Conservation (phyloP, 2,113 vertebrate species). For the Seriola quinqueradiata region DNA sequence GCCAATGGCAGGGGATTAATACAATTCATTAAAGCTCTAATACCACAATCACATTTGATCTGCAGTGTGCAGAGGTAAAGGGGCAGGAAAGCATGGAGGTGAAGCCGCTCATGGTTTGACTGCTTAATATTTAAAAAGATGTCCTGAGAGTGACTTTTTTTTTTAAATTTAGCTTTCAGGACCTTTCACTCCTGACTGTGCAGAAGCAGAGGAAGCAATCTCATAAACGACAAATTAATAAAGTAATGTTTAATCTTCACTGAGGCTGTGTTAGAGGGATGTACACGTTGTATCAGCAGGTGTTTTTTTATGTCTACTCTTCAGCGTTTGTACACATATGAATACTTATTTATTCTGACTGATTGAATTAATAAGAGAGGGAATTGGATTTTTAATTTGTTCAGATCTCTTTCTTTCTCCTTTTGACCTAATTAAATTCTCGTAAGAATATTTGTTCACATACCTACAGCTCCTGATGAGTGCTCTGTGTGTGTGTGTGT, state of each 20-base stretch:
- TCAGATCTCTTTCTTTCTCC: conserved; percentile 27
- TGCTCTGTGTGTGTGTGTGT: background rate
- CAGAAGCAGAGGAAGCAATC: background rate
- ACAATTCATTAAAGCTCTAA: conserved; percentile 5
- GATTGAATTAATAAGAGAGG: conserved; percentile 50
- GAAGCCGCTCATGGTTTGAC: background rate
- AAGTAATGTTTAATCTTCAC: background rate
- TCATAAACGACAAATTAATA: background rate
- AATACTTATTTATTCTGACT: conserved; percentile 36
- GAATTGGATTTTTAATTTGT: conserved; percentile 41
- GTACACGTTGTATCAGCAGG: background rate
- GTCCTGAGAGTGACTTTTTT: background rate
- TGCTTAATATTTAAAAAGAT: background rate
- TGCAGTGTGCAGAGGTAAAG: background rate
- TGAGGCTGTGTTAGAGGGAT: background rate
- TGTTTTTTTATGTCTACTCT: background rate
- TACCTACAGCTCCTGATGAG: conserved; percentile 13
- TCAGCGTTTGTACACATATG: background rate
- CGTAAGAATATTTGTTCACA: conserved; percentile 38
- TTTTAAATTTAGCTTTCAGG: background rate
- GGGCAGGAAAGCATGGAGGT: background rate
- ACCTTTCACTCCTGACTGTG: too few species aligned
- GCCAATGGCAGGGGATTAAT: conserved; percentile 6
- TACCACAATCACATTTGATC: background rate
- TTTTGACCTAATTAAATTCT: conserved; percentile 48